Conservation (phyloP, 2,113 vertebrate genomes). For the Anolis sagrei region DNA sequence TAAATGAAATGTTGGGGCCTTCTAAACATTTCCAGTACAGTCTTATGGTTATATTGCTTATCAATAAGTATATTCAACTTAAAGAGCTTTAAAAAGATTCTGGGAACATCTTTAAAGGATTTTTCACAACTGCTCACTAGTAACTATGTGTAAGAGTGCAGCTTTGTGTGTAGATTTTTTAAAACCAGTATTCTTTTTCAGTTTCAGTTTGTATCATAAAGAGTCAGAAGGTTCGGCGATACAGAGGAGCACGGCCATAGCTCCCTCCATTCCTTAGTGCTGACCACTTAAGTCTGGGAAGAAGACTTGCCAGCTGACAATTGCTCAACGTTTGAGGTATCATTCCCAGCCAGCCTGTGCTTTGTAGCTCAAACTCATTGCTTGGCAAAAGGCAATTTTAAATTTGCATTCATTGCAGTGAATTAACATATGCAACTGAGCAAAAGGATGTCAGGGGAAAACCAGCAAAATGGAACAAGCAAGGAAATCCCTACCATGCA, state of each 20-base stretch:
- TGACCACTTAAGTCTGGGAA: not conserved
- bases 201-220: too few relatives aligned
- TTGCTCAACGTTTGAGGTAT: slow-evolving; percentile 3
- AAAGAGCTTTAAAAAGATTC: too few relatives aligned
- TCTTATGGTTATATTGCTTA: too few relatives aligned
- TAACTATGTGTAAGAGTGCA: not conserved
- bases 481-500: not conserved
- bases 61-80: too few relatives aligned
- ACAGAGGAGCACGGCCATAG: too few relatives aligned
- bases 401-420: slow-evolving; percentile 13
- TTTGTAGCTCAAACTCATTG: not conserved
- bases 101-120: too few relatives aligned
- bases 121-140: not conserved
- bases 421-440: slow-evolving; percentile 7
- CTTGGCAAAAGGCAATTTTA: slow-evolving; percentile 13
- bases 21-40: too few relatives aligned
- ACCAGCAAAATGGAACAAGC: slow-evolving; percentile 8
- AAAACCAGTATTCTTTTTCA: too few relatives aligned
- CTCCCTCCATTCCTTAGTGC: too few relatives aligned
- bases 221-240: too few relatives aligned
- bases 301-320: not conserved
- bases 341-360: not conserved
- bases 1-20: too few relatives aligned
- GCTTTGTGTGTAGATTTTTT: too few relatives aligned
- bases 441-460: not conserved